phyloP scores from a whole-genome alignment of 2,797 vertebrate species.

The Nothura maculosa region DNA sequence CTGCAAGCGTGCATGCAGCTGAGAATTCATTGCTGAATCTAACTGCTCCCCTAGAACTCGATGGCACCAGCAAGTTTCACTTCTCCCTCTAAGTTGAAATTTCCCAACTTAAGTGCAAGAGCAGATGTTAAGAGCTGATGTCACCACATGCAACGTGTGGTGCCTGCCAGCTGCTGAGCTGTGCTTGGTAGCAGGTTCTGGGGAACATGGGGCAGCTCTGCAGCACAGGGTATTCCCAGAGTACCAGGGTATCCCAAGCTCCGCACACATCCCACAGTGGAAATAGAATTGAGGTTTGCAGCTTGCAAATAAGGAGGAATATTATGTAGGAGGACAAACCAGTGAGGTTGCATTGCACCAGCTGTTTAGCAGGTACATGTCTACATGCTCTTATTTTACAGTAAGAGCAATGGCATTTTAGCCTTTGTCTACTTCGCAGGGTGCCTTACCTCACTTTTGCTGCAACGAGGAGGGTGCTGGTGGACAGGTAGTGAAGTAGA shows the following conservation, averaged over 20 bases:
- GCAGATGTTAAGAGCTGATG: accelerated
- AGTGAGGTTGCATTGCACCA: not conserved
- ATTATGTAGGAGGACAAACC: not conserved
- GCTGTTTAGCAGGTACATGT: not conserved
- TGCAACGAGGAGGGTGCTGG: not conserved
- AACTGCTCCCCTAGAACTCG: accelerated
- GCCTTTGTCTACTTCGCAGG: not conserved
- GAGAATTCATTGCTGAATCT: not conserved
- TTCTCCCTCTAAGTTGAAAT: not conserved
- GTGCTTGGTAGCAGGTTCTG: too few species aligned
- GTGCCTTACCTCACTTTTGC: not conserved
- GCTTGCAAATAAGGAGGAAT: not conserved
- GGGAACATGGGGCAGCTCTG: not conserved
- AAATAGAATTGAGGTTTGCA: not conserved
- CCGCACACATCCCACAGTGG: too few species aligned
- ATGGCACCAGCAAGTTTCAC: not conserved
- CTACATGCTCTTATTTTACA: not conserved
- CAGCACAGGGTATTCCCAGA: not conserved
- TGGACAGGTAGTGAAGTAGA: not conserved
- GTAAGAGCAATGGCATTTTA: not conserved
- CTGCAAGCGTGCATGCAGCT: not conserved
- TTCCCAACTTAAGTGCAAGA: not conserved
- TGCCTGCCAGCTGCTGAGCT: not conserved
- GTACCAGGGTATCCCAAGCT: not conserved
- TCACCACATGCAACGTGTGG: accelerated